Evolutionary conservation across 2,113 vertebrate genomes (phyloP).

Genomic region (Campylomormyrus tamandua): DNA sequence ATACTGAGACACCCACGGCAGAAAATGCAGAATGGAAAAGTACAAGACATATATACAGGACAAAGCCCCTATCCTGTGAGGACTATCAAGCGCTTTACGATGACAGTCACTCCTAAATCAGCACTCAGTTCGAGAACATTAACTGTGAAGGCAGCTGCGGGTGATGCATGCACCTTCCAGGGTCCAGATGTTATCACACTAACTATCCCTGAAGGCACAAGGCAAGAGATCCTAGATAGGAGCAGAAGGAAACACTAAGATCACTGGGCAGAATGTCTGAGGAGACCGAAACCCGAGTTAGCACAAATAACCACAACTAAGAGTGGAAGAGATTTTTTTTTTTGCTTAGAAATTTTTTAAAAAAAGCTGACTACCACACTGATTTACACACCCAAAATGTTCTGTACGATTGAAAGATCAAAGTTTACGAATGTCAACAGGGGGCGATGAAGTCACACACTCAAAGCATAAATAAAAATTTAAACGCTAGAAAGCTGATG

Average conservation of each 20-base stretch:
- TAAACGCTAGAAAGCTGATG: not conserved
- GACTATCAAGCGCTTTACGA: not conserved
- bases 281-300: not conserved
- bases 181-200: not conserved
- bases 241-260: not conserved
- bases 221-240: not conserved
- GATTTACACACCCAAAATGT: not conserved
- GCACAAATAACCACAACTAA: not conserved
- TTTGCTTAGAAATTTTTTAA: not conserved
- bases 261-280: not conserved
- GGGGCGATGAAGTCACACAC: not conserved
- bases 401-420: not conserved
- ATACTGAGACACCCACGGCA: not conserved
- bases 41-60: not conserved
- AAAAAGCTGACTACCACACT: not conserved
- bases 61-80: not conserved
- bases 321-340: not conserved
- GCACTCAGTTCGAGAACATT: not conserved
- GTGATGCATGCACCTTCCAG: not conserved
- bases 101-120: not conserved
- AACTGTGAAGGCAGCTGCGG: not conserved
- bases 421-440: not conserved
- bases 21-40: not conserved
- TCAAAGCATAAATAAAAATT: not conserved
- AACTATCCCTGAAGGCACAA: not conserved